Evolutionary conservation across 2,888 invertebrate genomes (phyloP).

Genomic region (Caenorhabditis doughertyi): DNA sequence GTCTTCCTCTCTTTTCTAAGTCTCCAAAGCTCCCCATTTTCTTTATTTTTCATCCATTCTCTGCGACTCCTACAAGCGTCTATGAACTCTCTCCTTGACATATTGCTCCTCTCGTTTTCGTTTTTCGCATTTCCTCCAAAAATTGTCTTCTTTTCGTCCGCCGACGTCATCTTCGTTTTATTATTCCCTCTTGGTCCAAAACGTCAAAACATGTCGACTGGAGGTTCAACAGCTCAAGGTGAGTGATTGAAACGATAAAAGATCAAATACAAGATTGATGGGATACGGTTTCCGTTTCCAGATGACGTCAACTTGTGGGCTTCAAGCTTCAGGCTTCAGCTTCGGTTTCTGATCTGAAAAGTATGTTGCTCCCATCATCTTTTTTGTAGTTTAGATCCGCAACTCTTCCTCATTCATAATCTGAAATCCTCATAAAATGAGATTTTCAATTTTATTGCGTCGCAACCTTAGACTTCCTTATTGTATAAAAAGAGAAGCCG

Average conservation of each 20-base stretch:
- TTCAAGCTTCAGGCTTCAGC: background rate
- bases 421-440: background rate
- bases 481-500: background rate
- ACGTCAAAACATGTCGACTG: slow-evolving; percentile 36
- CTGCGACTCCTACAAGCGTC: slow-evolving; percentile 35
- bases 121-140: slow-evolving; percentile 42
- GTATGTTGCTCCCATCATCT: background rate
- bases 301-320: slow-evolving; percentile 10
- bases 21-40: slow-evolving; percentile 9
- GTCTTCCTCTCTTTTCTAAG: slow-evolving; percentile 10
- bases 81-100: slow-evolving; percentile 22
- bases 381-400: background rate
- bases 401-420: background rate
- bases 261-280: background rate
- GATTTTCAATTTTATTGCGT: background rate
- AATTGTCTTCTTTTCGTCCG: slow-evolving; percentile 22
- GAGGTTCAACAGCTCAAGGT: slow-evolving; percentile 35
- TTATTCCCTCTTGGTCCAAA: slow-evolving; percentile 1
- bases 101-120: slow-evolving; percentile 38
- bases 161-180: slow-evolving; percentile 11
- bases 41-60: slow-evolving; percentile 28
- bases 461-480: background rate
- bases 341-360: background rate
- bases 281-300: slow-evolving; percentile 43
- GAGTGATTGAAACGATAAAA: background rate